Base-by-base conservation (phyloP, 2,113 vertebrate genomes). In the Galbula dea region DNA sequence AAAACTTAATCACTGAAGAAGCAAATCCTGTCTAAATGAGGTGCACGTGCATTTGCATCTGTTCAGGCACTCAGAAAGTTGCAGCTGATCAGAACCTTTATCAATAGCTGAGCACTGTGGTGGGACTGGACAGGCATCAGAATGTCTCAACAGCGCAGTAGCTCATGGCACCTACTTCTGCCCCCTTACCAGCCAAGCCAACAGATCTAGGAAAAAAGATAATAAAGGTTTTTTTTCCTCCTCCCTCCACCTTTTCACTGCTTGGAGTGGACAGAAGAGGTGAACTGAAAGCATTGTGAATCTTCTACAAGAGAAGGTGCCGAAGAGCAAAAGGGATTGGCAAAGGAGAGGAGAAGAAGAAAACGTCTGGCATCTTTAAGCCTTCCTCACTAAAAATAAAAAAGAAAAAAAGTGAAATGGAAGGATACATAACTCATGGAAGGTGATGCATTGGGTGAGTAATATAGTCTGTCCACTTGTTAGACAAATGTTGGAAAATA, bases 401-500 rank as follows among this genome's bases (percentile, higher is more conserved):
- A 59, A 45, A 23, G 3, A 13, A 43, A 72, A 71, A 34, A 27
- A 20, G 2, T 29, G 4, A 65, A 63, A 59, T 72, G 32, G 30
- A 83, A 80, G 48, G 52, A 86, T 24, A 37, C 8, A 19, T 49
- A 91, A 73, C 12, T 87, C n/a, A 62, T 68, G 26, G 26, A 43
- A 94, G 37, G 10, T 66, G 51, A 74, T 71, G 55, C 17, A 68
- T 89, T 83, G 32, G 8, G 13, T 86, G 80, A 90, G 36, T 89
- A 80, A 89, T 62, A 26, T 14, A 41, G 22, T 81, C 76, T 77
- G 62, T 88, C 41, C 26, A 46, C n/a, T 92, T 68, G 6, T 66
- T 51, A 93, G 41, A 93, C 19, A 89, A 89, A 54, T n/a, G 54
- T 11, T 78, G 80, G 90, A 90, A 96, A 96, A 82, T 75, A 61